Percentiles rank a stretch among this genome's conserved stretches.
Conservation (phyloP, 2,113 vertebrate genomes). For the Diadophis punctatus region DNA sequence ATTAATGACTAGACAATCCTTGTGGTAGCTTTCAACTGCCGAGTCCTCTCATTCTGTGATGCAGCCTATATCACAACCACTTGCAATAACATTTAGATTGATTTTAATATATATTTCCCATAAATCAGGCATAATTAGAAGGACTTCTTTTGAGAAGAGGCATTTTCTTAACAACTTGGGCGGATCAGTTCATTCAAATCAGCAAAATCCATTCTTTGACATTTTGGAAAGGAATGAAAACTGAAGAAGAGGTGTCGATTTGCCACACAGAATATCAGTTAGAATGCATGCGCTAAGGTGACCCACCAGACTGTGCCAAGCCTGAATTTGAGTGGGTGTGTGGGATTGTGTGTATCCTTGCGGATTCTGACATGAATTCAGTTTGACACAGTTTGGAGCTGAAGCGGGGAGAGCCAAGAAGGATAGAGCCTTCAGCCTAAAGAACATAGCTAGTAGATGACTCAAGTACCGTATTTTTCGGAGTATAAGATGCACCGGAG, state of each 20-base stretch:
- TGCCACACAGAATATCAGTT: neutral
- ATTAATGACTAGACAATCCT: neutral
- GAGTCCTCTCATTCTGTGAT: neutral
- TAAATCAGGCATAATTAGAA: neutral
- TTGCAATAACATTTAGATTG: neutral
- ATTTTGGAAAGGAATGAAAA: neutral
- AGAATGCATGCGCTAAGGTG: too few relatives aligned
- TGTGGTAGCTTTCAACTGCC: neutral
- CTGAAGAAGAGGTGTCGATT: neutral
- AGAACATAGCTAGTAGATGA: too few relatives aligned
- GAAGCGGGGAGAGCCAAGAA: too few relatives aligned
- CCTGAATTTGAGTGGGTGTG: too few relatives aligned
- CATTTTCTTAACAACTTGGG: neutral
- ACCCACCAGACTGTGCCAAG: neutral
- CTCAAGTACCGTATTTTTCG: too few relatives aligned
- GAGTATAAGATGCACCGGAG: too few relatives aligned
- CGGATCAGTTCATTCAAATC: neutral
- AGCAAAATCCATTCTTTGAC: neutral
- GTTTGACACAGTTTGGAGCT: too few relatives aligned
- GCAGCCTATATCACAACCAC: neutral
- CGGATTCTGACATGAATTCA: too few relatives aligned
- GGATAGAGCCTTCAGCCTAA: too few relatives aligned
- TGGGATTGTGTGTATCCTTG: too few relatives aligned
- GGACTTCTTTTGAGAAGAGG: neutral
- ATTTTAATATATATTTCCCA: neutral